phyloP scores from a whole-genome alignment of 1,140 invertebrate species.

The Drosophila eugracilis region DNA sequence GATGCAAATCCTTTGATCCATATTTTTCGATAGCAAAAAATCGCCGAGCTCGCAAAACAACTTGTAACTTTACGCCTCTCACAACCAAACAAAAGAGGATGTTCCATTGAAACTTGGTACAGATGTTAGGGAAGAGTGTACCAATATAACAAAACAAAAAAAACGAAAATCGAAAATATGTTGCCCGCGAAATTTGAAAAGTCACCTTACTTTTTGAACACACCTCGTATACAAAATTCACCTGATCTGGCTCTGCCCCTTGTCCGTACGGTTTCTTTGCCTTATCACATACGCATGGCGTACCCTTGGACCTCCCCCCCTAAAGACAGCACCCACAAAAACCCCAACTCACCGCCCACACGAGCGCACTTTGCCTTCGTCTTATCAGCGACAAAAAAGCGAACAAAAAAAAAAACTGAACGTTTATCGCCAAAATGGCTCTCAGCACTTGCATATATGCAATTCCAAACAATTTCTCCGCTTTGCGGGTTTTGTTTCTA shows the following conservation, averaged over 20 bases:
- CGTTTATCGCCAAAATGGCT: conserved; percentile 31
- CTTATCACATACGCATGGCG: conserved; percentile 68
- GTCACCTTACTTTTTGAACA: too few species aligned
- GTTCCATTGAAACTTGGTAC: too few species aligned
- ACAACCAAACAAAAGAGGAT: too few species aligned
- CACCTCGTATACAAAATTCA: conserved; percentile 22
- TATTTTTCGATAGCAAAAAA: too few species aligned
- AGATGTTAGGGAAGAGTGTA: too few species aligned
- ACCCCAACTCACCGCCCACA: conserved; percentile 3
- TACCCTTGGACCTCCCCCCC: conserved; percentile 32
- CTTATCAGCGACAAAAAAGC: conserved; percentile 8
- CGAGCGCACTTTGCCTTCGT: conserved; percentile 39
- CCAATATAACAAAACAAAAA: too few species aligned
- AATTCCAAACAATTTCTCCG: conserved; percentile 24
- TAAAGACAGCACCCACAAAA: conserved; percentile 1
- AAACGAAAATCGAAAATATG: too few species aligned
- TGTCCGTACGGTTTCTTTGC: conserved; percentile 6
- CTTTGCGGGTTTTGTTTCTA: conserved; percentile 35
- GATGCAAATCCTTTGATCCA: too few species aligned
- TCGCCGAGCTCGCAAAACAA: too few species aligned
- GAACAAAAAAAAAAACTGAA: conserved; percentile 1
- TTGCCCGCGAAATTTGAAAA: too few species aligned
- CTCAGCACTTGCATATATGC: conserved; percentile 37
- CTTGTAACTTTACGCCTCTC: too few species aligned
- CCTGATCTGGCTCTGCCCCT: conserved; percentile 15